Percentiles rank a stretch among this genome's conserved stretches.
These are phyloP conservation scores for Crotalus tigris DNA, from an alignment of 2,113 vertebrate genomes.

Conservation along the genomic window DNA sequence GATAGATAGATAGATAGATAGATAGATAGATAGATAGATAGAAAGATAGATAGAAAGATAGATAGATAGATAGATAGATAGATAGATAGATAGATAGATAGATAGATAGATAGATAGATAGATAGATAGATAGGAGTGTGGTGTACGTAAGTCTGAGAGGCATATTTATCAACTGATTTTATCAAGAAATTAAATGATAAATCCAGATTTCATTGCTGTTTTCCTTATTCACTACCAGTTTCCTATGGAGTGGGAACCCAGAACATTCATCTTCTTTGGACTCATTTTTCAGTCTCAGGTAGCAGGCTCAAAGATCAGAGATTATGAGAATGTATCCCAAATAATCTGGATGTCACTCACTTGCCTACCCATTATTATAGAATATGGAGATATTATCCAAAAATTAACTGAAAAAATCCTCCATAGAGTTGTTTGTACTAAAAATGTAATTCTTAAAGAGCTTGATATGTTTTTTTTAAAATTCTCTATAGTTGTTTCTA, in stretches of 20 bases:
- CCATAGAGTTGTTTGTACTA: background rate
- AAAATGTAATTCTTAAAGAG: background rate
- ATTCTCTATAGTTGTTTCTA: background rate
- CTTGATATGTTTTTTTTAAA: background rate
- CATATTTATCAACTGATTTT: background rate
- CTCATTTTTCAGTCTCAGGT: background rate
- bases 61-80: too few species aligned
- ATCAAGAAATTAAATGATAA: background rate
- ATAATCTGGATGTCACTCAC: background rate
- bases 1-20: too few species aligned
- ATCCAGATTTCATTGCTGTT: background rate
- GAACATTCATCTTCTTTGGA: background rate
- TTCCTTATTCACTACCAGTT: background rate
- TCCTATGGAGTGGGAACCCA: background rate
- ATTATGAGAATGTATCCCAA: background rate
- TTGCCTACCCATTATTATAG: background rate
- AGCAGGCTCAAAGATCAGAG: background rate
- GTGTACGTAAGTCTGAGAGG: background rate
- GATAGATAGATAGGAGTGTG: background rate
- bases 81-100: too few species aligned
- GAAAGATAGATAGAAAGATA: background rate
- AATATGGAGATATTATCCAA: background rate
- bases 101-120: too few species aligned
- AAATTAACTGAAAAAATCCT: background rate
- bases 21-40: too few species aligned